These are phyloP conservation scores for Astyanax mexicanus DNA, from an alignment of 2,797 vertebrate species.

Conservation along the genomic window DNA sequence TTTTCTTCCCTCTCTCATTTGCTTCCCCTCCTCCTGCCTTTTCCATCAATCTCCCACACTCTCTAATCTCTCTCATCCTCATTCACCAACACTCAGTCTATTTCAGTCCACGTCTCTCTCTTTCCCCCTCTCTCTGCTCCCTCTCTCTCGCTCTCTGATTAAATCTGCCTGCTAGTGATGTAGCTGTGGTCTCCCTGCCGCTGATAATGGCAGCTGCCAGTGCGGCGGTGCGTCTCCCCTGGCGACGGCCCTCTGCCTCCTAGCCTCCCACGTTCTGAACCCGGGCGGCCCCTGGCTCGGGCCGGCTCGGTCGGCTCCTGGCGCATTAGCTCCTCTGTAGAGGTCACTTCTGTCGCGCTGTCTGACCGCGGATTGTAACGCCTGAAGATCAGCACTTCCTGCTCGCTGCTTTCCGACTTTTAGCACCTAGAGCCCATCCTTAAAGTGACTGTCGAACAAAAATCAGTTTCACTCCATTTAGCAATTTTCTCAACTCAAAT, in stretches of 20 bases:
- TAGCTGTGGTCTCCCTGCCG: not conserved
- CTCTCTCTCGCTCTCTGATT: conserved; percentile 13
- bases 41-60: conserved; percentile 23
- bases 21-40: not conserved
- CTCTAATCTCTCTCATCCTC: conserved; percentile 29
- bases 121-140: not conserved
- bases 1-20: conserved; percentile 3
- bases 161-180: conserved; percentile 18
- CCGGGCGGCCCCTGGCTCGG: conserved; percentile 5
- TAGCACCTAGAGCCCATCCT: not conserved
- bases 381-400: not conserved
- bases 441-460: not conserved
- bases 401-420: not conserved
- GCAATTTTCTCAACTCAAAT: not conserved
- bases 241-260: conserved; percentile 2
- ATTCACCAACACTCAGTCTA: conserved; percentile 21
- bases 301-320: not conserved
- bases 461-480: not conserved
- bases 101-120: not conserved
- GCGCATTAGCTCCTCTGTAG: not conserved
- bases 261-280: conserved; percentile 23
- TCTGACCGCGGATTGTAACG: not conserved
- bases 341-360: not conserved
- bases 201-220: conserved; percentile 35
- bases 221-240: conserved; percentile 2